Percentiles rank a stretch among this genome's conserved stretches.
Conservation (phyloP, 2,113 vertebrate genomes). For the Bungarus multicinctus region DNA sequence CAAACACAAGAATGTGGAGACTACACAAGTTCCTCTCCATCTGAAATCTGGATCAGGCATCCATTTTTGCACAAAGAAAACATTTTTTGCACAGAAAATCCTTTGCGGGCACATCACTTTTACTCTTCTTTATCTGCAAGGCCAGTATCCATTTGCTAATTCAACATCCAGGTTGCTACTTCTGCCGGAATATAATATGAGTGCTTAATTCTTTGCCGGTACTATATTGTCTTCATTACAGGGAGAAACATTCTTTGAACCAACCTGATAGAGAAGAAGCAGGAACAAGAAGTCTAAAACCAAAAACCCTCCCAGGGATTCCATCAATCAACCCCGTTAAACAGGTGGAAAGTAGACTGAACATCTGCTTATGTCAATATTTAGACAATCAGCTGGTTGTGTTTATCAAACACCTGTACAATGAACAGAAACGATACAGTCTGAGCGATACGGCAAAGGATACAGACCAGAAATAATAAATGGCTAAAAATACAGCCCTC, state of each 20-base stretch:
- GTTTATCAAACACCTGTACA: conserved; percentile 43
- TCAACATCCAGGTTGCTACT: background rate
- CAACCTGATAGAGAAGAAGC: background rate
- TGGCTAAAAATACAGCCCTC: conserved; percentile 35
- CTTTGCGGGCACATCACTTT: background rate
- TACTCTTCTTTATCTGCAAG: conserved; percentile 13
- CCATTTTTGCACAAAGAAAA: conserved; percentile 8
- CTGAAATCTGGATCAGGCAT: conserved; percentile 5
- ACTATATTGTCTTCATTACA: background rate
- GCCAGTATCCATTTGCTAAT: background rate
- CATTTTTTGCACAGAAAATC: background rate
- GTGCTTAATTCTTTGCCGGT: background rate
- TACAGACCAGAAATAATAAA: conserved; percentile 45
- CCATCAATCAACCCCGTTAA: conserved; percentile 35
- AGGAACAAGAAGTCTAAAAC: background rate
- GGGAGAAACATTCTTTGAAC: rapidly evolving
- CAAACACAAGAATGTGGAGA: background rate
- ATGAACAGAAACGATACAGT: background rate
- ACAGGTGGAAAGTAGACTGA: conserved; percentile 7
- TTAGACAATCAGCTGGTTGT: conserved; percentile 19
- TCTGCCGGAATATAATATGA: background rate
- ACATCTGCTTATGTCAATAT: conserved; percentile 48
- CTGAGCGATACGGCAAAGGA: conserved; percentile 44
- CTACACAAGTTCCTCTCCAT: conserved; percentile 2
- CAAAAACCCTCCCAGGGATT: background rate